Evolutionary conservation across 2,888 invertebrate species (phyloP).

Genomic region (Polietes domitor): DNA sequence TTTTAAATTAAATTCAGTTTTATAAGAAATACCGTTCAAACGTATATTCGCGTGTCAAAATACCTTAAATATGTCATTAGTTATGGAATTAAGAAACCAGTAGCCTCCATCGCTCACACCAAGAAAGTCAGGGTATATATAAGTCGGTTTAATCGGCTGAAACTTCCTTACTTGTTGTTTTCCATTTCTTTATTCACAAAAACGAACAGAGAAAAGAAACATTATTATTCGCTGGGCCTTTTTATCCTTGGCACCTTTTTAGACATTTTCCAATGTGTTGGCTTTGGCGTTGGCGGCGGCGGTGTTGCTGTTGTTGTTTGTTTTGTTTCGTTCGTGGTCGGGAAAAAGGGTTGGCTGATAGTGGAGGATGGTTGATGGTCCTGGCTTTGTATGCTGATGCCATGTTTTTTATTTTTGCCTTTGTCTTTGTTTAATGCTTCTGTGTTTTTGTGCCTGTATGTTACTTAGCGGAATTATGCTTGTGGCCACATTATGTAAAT

Average conservation of each 20-base stretch:
- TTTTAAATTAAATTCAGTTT: too few relatives aligned
- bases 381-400: background rate
- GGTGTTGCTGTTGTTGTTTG: constrained; percentile 5
- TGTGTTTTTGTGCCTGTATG: background rate
- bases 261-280: background rate
- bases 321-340: background rate
- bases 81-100: too few relatives aligned
- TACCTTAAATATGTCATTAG: too few relatives aligned
- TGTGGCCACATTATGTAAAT: constrained; percentile 53
- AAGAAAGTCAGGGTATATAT: too few relatives aligned
- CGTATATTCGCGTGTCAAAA: too few relatives aligned
- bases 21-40: too few relatives aligned
- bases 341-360: background rate
- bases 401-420: constrained; percentile 4
- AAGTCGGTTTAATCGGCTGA: too few relatives aligned
- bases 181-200: background rate
- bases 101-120: too few relatives aligned
- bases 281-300: background rate
- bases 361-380: background rate
- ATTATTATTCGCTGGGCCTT: constrained; percentile 46
- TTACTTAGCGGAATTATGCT: constrained; percentile 54
- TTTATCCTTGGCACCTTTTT: constrained; percentile 56
- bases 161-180: background rate
- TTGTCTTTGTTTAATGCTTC: constrained; percentile 26
- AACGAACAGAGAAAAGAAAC: constrained; percentile 35